A percentile compares a stretch with the other conserved stretches of the same genome.
phyloP scores from a whole-genome alignment of 2,797 vertebrate species.

The Bufotes viridis region DNA sequence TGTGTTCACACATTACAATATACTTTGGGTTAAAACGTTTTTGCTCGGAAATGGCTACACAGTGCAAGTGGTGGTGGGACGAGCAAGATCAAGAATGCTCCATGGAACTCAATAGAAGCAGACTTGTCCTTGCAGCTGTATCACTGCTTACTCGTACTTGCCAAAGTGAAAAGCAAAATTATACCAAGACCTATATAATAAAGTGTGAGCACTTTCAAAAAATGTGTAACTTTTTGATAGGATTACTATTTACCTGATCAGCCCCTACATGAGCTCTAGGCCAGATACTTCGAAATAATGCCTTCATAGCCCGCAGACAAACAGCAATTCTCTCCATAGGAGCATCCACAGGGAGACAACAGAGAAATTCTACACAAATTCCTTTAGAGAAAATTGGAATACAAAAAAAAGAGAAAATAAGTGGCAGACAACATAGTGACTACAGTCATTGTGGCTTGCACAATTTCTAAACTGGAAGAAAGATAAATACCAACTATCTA shows the following conservation, averaged over 20 bases:
- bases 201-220: neutral
- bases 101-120: neutral
- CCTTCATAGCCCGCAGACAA: conserved; percentile 84
- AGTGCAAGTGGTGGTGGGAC: neutral
- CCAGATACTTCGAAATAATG: conserved; percentile 86
- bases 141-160: neutral
- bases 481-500: neutral
- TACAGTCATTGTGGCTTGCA: too few relatives aligned
- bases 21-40: neutral
- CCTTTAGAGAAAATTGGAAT: conserved; percentile 71
- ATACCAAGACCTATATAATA: neutral
- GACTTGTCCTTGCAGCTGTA: neutral
- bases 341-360: conserved; percentile 85
- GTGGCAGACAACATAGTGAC: neutral
- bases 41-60: too few relatives aligned
- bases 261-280: conserved; percentile 87
- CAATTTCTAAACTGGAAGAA: neutral
- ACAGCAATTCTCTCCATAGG: conserved; percentile 90
- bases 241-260: conserved; percentile 81
- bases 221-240: neutral
- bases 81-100: neutral
- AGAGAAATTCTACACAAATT: conserved; percentile 91
- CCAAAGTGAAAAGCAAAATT: neutral
- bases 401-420: neutral
- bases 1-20: neutral